Conservation (phyloP, 2,113 vertebrate genomes). For the Suricata suricatta region DNA sequence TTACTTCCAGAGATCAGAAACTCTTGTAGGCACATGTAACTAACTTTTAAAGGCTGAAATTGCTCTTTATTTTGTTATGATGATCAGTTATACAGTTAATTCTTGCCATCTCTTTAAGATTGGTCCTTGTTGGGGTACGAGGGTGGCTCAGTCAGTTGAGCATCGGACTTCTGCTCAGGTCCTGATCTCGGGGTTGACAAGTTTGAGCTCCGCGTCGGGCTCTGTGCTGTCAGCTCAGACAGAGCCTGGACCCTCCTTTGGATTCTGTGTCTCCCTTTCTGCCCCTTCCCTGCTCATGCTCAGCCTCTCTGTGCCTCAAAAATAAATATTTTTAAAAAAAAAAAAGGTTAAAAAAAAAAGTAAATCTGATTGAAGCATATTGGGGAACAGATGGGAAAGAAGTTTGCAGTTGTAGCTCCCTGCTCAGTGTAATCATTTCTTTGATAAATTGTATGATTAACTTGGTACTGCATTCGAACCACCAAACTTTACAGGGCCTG, state of each 20-base stretch:
- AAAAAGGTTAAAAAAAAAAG: too few relatives aligned
- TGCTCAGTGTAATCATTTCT: neutral
- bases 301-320: too few relatives aligned
- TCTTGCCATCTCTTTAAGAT: conserved; percentile 2
- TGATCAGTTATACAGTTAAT: neutral
- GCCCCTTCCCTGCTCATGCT: too few relatives aligned
- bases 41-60: neutral
- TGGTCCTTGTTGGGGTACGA: neutral
- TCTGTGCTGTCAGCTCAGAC: too few relatives aligned
- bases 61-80: neutral
- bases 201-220: too few relatives aligned
- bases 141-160: too few relatives aligned
- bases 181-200: too few relatives aligned
- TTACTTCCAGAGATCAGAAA: neutral
- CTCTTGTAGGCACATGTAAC: neutral
- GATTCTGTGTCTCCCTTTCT: too few relatives aligned
- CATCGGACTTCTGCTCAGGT: too few relatives aligned
- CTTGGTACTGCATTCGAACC: neutral
- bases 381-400: neutral
- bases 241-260: too few relatives aligned
- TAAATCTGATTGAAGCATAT: neutral
- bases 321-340: too few relatives aligned
- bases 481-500: neutral
- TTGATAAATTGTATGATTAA: neutral
- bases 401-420: neutral